Conservation (phyloP, 2,113 vertebrate species). For the Cyprinodon variegatus region DNA sequence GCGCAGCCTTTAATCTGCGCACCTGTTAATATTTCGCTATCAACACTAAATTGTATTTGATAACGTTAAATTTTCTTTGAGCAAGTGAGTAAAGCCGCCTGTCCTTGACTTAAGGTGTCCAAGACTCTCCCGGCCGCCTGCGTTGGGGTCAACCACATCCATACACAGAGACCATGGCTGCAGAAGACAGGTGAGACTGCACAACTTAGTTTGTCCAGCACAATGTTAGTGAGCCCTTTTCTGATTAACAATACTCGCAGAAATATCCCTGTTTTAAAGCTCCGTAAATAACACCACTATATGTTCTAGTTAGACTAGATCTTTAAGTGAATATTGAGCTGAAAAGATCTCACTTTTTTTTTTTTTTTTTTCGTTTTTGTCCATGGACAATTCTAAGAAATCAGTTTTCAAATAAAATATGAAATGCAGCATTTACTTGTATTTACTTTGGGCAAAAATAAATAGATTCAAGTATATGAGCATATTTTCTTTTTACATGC, state of each 20-base stretch:
- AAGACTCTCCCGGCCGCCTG: conserved; percentile 89
- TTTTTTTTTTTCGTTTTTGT: no score
- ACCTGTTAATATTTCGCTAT: not conserved
- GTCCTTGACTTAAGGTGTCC: conserved; percentile 80
- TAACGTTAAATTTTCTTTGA: not conserved
- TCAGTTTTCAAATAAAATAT: no score
- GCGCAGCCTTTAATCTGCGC: not conserved
- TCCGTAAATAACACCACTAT: not conserved
- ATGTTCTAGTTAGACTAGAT: no score
- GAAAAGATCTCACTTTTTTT: no score
- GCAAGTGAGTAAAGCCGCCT: not conserved
- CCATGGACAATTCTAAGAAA: no score
- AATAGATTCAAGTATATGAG: no score
- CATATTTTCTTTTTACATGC: no score
- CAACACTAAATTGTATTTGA: not conserved
- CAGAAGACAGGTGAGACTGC: conserved; percentile 89
- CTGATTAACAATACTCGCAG: not conserved
- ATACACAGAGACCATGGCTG: conserved; percentile 83
- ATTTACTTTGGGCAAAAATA: no score
- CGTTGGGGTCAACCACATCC: conserved; percentile 89
- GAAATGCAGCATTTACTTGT: no score
- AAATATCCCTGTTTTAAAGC: not conserved
- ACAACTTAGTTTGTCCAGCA: conserved; percentile 9
- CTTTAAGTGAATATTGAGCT: no score
- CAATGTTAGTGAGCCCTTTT: not conserved